These are phyloP conservation scores for Chinchilla lanigera DNA, from an alignment of 2,113 vertebrate species.

Conservation along the genomic window DNA sequence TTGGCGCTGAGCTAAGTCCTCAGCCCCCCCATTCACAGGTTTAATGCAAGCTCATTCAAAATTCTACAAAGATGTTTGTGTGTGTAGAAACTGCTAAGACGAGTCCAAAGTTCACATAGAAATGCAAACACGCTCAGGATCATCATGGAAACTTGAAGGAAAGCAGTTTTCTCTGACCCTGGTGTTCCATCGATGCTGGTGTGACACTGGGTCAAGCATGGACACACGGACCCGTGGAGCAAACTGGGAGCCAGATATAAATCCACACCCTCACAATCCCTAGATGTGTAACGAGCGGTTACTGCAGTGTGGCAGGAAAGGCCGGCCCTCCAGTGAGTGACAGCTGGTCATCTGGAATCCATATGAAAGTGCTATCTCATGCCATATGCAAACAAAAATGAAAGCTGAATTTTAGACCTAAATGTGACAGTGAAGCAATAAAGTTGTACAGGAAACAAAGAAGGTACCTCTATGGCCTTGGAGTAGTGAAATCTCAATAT, in stretches of 20 bases:
- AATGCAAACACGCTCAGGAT: not conserved
- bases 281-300: fast-evolving
- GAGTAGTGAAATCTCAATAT: not conserved
- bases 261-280: fast-evolving
- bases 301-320: fast-evolving
- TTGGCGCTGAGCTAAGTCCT: no score
- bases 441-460: no score
- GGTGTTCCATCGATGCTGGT: fast-evolving
- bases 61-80: not conserved
- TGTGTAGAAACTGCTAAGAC: no score
- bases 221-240: fast-evolving
- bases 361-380: fast-evolving
- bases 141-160: not conserved
- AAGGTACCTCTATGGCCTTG: not conserved
- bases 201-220: fast-evolving
- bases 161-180: no score
- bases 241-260: no score
- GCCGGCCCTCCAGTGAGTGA: fast-evolving
- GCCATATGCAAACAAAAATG: fast-evolving
- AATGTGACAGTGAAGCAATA: not conserved
- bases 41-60: not conserved
- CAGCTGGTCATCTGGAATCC: not conserved
- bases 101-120: not conserved
- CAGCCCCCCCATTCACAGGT: no score
- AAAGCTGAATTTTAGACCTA: not conserved